These are phyloP conservation scores for Falco biarmicus DNA, from an alignment of 2,797 vertebrate genomes.

Conservation along the genomic window DNA sequence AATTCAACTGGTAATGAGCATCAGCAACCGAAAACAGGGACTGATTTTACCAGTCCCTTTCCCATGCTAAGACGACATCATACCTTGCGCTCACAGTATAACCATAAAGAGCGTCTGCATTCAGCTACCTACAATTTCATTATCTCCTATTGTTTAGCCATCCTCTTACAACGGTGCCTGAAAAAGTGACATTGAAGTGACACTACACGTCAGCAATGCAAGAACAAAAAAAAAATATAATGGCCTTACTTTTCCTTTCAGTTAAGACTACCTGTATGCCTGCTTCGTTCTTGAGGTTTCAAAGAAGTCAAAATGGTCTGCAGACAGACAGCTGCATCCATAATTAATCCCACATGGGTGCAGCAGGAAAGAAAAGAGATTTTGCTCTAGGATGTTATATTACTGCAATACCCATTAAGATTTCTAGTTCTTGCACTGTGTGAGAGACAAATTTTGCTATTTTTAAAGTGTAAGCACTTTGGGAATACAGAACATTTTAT, in stretches of 20 bases:
- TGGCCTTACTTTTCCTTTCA: neutral
- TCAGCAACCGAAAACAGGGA: neutral
- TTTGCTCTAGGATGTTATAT: neutral
- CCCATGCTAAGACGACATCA: neutral
- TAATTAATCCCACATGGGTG: neutral
- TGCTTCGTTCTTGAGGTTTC: neutral
- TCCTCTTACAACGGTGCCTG: neutral
- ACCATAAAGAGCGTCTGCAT: neutral
- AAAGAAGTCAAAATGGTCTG: neutral
- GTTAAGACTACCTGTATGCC: neutral
- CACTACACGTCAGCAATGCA: neutral
- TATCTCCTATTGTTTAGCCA: neutral
- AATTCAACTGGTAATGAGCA: neutral
- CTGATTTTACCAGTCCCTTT: neutral
- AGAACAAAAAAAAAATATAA: neutral
- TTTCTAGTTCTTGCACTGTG: neutral
- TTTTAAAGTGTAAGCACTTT: neutral
- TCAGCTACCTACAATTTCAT: neutral
- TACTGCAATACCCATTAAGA: neutral
- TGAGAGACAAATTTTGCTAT: neutral
- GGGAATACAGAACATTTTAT: neutral
- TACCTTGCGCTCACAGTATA: neutral
- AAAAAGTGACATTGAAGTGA: neutral
- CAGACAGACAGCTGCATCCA: neutral
- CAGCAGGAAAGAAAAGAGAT: neutral